Conservation (phyloP, 2,888 invertebrate genomes). For the Xiphydria camelus region DNA sequence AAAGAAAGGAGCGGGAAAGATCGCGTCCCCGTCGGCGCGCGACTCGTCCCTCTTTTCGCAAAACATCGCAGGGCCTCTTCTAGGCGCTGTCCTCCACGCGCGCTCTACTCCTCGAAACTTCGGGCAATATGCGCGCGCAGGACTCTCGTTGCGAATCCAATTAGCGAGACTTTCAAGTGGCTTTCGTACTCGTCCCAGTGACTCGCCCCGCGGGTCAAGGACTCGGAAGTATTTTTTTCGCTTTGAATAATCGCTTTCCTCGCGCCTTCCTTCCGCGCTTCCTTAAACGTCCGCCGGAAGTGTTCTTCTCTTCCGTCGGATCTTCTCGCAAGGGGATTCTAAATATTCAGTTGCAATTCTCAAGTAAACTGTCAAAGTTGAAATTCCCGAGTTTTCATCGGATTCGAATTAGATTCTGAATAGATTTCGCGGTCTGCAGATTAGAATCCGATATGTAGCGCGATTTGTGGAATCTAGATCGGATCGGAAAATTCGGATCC, state of each 20-base stretch:
- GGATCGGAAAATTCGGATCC: too few species aligned
- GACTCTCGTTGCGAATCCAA: conserved; percentile 51
- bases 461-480: too few species aligned
- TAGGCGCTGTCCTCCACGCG: conserved; percentile 20
- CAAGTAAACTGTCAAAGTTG: too few species aligned
- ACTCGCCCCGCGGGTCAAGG: conserved; percentile 12
- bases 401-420: too few species aligned
- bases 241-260: conserved; percentile 1
- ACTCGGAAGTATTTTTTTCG: background rate
- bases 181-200: conserved; percentile 19
- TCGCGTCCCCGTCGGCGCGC: too few species aligned
- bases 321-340: too few species aligned
- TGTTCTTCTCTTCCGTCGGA: too few species aligned
- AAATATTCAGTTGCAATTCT: too few species aligned
- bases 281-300: background rate
- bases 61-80: too few species aligned
- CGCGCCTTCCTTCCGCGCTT: background rate
- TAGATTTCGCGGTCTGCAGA: too few species aligned
- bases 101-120: conserved; percentile 35
- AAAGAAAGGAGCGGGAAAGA: conserved; percentile 6
- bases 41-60: background rate
- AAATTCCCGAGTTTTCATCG: too few species aligned
- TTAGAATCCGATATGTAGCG: too few species aligned
- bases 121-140: background rate
- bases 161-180: conserved; percentile 47